phyloP scores from a whole-genome alignment of 92 coral and sea anemone genomes.

The Galaxea fascicularis region DNA sequence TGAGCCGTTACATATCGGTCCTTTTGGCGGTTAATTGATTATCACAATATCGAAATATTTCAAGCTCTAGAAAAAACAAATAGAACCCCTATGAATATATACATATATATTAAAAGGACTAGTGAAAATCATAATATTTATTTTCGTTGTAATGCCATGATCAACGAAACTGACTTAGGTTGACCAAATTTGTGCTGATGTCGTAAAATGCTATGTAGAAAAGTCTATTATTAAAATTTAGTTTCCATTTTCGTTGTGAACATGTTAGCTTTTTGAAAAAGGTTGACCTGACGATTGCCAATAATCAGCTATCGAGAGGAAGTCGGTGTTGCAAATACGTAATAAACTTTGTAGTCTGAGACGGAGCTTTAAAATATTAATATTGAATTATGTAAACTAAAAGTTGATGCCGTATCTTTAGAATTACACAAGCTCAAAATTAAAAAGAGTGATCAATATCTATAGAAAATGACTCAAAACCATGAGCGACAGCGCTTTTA shows the following conservation, averaged over 20 bases:
- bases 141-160: not conserved
- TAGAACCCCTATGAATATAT: slow-evolving; percentile 1
- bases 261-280: not conserved
- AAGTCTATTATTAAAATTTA: not conserved
- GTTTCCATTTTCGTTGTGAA: not conserved
- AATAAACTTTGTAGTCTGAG: not conserved
- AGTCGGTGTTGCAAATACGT: not conserved
- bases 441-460: not conserved
- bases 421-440: not conserved
- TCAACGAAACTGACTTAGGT: not conserved
- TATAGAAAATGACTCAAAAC: not conserved
- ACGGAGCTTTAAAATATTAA: not conserved
- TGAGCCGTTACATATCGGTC: not conserved
- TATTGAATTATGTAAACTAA: not conserved
- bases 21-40: not conserved
- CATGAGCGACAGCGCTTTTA: not conserved
- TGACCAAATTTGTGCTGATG: not conserved
- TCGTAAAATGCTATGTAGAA: not conserved
- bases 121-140: not conserved
- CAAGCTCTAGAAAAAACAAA: not conserved
- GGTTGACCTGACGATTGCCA: not conserved
- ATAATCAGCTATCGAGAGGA: not conserved
- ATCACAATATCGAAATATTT: not conserved
- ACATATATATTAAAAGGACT: not conserved
- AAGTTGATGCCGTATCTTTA: not conserved